Evolutionary conservation across 2,797 vertebrate genomes (phyloP).

Genomic region (Gallinago solitaria): DNA sequence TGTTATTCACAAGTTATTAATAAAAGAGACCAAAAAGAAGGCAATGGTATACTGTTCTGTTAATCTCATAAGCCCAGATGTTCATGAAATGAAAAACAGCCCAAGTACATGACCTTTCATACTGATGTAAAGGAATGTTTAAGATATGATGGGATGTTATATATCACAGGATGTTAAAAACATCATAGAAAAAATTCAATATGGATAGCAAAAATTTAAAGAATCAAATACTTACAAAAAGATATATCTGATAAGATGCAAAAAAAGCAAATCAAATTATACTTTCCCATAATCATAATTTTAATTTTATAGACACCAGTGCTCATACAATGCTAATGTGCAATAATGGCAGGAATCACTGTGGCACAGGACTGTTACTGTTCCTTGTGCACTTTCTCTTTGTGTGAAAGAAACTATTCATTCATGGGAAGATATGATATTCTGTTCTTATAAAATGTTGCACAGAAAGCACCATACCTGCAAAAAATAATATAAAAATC

Average conservation of each 20-base stretch:
- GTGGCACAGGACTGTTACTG: no score
- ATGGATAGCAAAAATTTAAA: slow-evolving; percentile 29
- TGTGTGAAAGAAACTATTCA: background rate
- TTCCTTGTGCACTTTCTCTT: no score
- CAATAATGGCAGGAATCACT: background rate
- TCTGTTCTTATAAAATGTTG: background rate
- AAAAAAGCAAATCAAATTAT: background rate
- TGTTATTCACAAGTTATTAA: slow-evolving; percentile 79
- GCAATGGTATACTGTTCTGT: slow-evolving; percentile 70
- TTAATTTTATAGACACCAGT: background rate
- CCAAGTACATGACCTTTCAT: slow-evolving; percentile 67
- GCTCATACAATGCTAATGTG: background rate
- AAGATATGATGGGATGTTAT: slow-evolving; percentile 76
- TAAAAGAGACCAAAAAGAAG: slow-evolving; percentile 75
- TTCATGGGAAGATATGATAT: background rate
- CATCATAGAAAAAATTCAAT: slow-evolving; percentile 30
- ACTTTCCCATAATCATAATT: background rate
- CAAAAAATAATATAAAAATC: background rate
- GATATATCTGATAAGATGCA: background rate
- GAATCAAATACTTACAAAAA: background rate
- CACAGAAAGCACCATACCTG: background rate
- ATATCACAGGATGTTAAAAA: slow-evolving; percentile 71
- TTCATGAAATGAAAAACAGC: slow-evolving; percentile 77
- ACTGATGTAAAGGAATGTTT: slow-evolving; percentile 75
- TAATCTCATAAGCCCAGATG: slow-evolving; percentile 81